Percentiles rank a stretch among this genome's conserved stretches.
Conservation (phyloP, 2,797 vertebrate genomes). For the Allenopithecus nigroviridis region DNA sequence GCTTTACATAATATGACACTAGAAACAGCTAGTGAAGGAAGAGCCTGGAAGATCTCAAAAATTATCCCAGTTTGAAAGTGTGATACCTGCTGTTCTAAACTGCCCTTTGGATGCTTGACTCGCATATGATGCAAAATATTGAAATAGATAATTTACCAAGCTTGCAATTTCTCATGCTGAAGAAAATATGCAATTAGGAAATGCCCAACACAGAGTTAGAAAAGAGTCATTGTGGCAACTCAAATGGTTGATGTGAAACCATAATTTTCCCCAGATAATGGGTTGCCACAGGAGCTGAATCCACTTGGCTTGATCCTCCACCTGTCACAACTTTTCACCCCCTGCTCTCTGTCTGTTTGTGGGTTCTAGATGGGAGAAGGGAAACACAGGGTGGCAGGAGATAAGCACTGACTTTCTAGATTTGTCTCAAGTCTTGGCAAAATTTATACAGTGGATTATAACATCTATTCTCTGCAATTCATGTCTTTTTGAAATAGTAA, state of each 20-base stretch:
- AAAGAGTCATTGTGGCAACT: background rate
- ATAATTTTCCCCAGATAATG: conserved; percentile 50
- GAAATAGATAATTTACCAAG: conserved; percentile 51
- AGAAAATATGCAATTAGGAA: conserved; percentile 57
- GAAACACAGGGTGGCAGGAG: background rate
- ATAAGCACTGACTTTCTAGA: background rate
- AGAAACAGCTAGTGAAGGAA: conserved; percentile 43
- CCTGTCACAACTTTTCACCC: background rate
- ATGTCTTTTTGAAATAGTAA: background rate
- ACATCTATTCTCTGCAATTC: background rate
- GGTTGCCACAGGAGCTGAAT: background rate
- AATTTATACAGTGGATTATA: background rate
- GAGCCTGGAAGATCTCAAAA: conserved; percentile 50
- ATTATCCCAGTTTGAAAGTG: conserved; percentile 19
- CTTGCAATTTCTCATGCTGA: conserved; percentile 56
- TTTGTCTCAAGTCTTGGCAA: background rate
- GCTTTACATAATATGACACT: conserved; percentile 41
- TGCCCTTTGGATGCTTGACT: conserved; percentile 24
- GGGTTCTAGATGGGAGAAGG: background rate
- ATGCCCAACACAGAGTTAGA: conserved; percentile 44
- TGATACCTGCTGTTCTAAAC: conserved; percentile 57
- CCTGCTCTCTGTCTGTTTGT: background rate
- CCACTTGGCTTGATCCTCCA: background rate
- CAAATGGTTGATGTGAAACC: background rate
- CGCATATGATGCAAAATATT: conserved; percentile 38